A percentile compares a stretch with the other conserved stretches of the same genome.
Evolutionary conservation across 2,113 vertebrate genomes (phyloP).

Genomic region (Pao palembangensis): DNA sequence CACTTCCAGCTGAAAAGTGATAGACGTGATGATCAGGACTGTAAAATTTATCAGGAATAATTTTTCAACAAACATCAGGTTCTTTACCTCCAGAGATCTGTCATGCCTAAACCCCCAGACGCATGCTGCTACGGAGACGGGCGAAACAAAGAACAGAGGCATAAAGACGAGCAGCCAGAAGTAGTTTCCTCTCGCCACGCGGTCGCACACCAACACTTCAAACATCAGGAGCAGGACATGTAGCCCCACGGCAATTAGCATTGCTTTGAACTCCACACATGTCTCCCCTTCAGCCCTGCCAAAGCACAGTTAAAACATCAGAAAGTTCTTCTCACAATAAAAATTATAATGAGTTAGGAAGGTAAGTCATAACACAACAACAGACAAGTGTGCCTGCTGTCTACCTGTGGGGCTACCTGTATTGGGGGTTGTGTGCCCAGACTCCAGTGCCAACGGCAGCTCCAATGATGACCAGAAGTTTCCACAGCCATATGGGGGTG

Average conservation of each 20-base stretch:
- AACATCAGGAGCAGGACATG: conserved; percentile 95
- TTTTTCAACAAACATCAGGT: neutral
- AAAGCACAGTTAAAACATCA: neutral
- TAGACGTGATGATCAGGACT: neutral
- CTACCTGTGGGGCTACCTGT: conserved; percentile 77
- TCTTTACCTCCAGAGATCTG: conserved; percentile 89
- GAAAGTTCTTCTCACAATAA: too few relatives aligned
- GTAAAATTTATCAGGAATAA: neutral
- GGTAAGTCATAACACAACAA: neutral
- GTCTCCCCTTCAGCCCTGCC: conserved; percentile 87
- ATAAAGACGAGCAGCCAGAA: conserved; percentile 98
- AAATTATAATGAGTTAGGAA: neutral
- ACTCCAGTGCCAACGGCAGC: conserved; percentile 94
- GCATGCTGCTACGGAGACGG: conserved; percentile 94
- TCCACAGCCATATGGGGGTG: conserved; percentile 98
- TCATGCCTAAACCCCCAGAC: conserved; percentile 98
- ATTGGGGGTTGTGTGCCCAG: conserved; percentile 97
- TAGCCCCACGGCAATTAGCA: conserved; percentile 97
- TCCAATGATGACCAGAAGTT: conserved; percentile 93
- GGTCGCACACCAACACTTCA: conserved; percentile 94
- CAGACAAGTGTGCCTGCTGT: neutral
- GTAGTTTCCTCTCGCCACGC: conserved; percentile 85
- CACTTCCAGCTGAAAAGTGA: conserved; percentile 87
- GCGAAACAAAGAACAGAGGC: conserved; percentile 97
- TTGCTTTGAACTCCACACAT: conserved; percentile 97